Base-by-base conservation (phyloP, 2,113 vertebrate genomes). In the Proterorhinus semilunaris region DNA sequence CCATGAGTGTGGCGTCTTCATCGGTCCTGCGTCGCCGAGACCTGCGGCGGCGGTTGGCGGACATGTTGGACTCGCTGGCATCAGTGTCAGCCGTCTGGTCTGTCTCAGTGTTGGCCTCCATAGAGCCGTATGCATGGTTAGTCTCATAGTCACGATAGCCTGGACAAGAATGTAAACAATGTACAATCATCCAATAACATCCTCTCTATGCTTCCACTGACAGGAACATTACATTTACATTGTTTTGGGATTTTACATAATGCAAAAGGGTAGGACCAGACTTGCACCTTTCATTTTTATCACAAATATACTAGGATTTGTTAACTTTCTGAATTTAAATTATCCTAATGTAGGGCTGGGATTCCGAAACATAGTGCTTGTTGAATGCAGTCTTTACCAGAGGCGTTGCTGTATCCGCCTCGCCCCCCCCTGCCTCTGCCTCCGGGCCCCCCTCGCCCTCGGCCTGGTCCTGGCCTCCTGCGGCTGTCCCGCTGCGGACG, bases 1-100 rank as follows among this genome's bases (percentile, higher is more conserved):
- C 97, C 77, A 98, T 98, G 55, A 98, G 89, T 2, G 96, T 95
- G 83, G 96, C 90, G 68, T 99, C 97, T 81, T 98, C 95, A 21
- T 99, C 96, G 3, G 98, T 98, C 80, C 96, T 93, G 80, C 98
- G 94, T 79, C 97, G 92, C 51, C 98, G 96, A 8, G 98, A 98
- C 83, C 96, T 92, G 69, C 96, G 92, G 72, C 95, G 96, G 15
- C 96, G 96, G 92, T 94, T 97, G 64, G 94, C 90, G 69, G 93
- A 95, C 89, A 95, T 81, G 86, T 96, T 95, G 69, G 97, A 98
- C 64, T 99, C 98, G 11, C 97, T 99, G 49, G 94, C 95, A 11
- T 99, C 98, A 0, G 96, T 98, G 70, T 99, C 97, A 27, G 95
- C 98, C 0, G 95, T 97, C 93, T 98, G 98, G 89, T 99, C 98